These are phyloP conservation scores for Barypeithes pellucidus DNA, from an alignment of 2,888 invertebrate genomes.

Conservation along the genomic window DNA sequence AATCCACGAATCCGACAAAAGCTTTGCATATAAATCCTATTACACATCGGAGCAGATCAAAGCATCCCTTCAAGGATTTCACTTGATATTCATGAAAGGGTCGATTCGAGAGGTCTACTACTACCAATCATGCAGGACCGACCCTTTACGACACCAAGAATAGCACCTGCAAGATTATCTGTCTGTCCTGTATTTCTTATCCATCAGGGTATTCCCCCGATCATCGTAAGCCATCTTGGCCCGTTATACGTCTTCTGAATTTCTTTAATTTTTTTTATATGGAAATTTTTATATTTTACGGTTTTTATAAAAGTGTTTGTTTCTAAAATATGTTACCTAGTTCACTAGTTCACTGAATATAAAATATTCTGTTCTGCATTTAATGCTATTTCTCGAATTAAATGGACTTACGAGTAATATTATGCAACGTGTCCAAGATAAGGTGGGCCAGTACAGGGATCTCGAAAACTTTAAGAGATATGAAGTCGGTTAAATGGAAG, in stretches of 20 bases:
- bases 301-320: background rate
- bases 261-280: conserved; percentile 7
- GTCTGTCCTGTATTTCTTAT: conserved; percentile 55
- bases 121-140: conserved; percentile 45
- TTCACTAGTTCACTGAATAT: too few species aligned
- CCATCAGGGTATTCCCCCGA: conserved; percentile 55
- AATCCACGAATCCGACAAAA: conserved; percentile 19
- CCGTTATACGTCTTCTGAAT: conserved; percentile 25
- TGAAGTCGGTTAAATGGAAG: too few species aligned
- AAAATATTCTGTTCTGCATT: background rate
- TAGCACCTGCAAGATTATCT: conserved; percentile 57
- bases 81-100: conserved; percentile 51
- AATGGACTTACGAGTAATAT: too few species aligned
- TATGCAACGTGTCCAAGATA: too few species aligned
- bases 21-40: conserved; percentile 50
- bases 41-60: conserved; percentile 46
- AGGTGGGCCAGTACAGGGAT: too few species aligned
- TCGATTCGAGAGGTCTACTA: conserved; percentile 43
- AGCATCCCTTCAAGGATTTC: conserved; percentile 41
- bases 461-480: too few species aligned
- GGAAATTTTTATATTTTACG: background rate
- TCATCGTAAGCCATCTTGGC: conserved; percentile 22
- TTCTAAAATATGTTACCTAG: background rate
- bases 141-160: conserved; percentile 51
- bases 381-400: too few species aligned